phyloP scores from a whole-genome alignment of 2,797 vertebrate species.

The Sebastes reedi region DNA sequence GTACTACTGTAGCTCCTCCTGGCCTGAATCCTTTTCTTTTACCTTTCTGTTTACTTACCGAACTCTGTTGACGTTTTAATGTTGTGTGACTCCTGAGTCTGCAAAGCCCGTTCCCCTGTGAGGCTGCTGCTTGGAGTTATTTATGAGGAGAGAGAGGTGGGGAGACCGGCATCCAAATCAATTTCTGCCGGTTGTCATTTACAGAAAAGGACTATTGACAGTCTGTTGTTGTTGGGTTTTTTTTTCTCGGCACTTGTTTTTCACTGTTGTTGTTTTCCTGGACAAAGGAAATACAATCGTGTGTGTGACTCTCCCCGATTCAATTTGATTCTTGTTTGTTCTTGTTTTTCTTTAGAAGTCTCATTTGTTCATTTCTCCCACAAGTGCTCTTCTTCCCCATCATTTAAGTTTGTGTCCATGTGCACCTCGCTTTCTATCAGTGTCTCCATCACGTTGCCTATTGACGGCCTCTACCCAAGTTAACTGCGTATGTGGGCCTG shows the following conservation, averaged over 20 bases:
- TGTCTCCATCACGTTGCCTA: background rate
- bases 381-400: background rate
- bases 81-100: background rate
- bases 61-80: conserved; percentile 10
- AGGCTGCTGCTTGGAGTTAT: conserved; percentile 34
- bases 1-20: background rate
- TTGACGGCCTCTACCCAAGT: background rate
- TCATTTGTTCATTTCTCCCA: conserved; percentile 23
- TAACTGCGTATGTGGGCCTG: background rate
- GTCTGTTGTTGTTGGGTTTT: background rate
- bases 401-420: background rate
- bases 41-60: background rate
- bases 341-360: conserved; percentile 4
- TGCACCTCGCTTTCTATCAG: background rate
- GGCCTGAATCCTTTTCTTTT: background rate
- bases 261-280: background rate
- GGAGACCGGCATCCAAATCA: conserved; percentile 31
- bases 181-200: conserved; percentile 46
- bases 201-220: conserved; percentile 50
- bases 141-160: conserved; percentile 29
- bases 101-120: background rate
- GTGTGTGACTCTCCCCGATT: conserved; percentile 3
- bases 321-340: conserved; percentile 9
- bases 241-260: conserved; percentile 6
- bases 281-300: conserved; percentile 27